Evolutionary conservation across 1,140 invertebrate species (phyloP).

Genomic region (Papilio aristodemus): DNA sequence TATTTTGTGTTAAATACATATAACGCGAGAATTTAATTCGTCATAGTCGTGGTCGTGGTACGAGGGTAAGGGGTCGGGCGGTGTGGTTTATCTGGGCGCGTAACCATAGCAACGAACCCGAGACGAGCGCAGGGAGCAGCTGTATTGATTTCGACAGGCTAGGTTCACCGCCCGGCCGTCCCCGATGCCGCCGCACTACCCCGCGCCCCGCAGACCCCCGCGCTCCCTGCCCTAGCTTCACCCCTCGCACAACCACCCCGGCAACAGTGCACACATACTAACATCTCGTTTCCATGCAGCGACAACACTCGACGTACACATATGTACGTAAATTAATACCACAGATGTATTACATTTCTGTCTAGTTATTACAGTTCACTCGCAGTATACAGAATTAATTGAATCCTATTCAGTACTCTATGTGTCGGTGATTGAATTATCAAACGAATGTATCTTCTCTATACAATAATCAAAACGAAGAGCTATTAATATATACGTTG

Average conservation of each 20-base stretch:
- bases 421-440: too few species aligned
- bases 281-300: neutral
- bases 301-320: neutral
- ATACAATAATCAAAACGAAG: too few species aligned
- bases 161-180: slow-evolving; percentile 65
- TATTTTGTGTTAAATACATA: too few species aligned
- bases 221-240: neutral
- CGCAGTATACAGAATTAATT: too few species aligned
- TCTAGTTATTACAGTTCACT: neutral
- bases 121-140: slow-evolving; percentile 62
- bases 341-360: neutral
- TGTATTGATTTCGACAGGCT: slow-evolving; percentile 71
- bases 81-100: slow-evolving; percentile 48
- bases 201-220: neutral
- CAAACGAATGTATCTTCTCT: too few species aligned
- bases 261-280: slow-evolving; percentile 3
- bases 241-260: slow-evolving; percentile 30
- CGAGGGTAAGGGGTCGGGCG: slow-evolving; percentile 11
- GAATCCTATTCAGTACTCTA: too few species aligned
- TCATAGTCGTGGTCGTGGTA: slow-evolving; percentile 28
- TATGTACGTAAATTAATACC: neutral
- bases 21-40: neutral
- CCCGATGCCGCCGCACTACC: slow-evolving; percentile 34
- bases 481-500: too few species aligned
- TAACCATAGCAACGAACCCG: slow-evolving; percentile 53